Conservation (phyloP, 37 sponge, comb jelly and placozoan species). For the Eunapius fragilis region DNA sequence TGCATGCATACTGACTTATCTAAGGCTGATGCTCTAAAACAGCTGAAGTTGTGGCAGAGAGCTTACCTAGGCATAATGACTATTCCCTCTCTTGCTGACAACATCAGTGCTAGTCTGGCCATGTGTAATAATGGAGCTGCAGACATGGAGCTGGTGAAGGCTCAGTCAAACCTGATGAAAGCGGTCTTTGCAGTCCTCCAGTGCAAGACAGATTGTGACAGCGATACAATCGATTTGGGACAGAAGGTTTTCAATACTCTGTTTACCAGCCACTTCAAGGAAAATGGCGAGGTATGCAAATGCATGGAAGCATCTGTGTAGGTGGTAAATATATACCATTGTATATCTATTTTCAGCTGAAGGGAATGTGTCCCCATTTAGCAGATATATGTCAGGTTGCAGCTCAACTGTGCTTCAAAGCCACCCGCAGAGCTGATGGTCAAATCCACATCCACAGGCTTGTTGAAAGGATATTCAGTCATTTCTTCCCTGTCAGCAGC, state of each 20-base stretch:
- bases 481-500: neutral
- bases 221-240: slow-evolving; percentile 1
- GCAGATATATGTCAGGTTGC: neutral
- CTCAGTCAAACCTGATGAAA: slow-evolving; percentile 57
- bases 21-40: slow-evolving; percentile 1
- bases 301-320: too few relatives aligned
- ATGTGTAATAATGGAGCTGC: slow-evolving; percentile 1
- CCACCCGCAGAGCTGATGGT: neutral
- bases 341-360: neutral
- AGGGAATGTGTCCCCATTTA: neutral
- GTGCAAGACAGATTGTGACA: neutral
- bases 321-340: too few relatives aligned
- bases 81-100: neutral
- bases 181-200: slow-evolving; percentile 20
- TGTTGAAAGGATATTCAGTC: neutral
- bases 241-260: slow-evolving; percentile 45
- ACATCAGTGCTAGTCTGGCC: slow-evolving; percentile 24
- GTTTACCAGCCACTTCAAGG: slow-evolving; percentile 32
- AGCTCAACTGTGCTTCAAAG: neutral
- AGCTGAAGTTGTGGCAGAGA: slow-evolving; percentile 52
- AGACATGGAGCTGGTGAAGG: slow-evolving; percentile 16
- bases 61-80: slow-evolving; percentile 56
- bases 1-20: neutral
- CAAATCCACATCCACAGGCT: neutral
- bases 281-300: slow-evolving; percentile 38